phyloP scores from a whole-genome alignment of 2,113 vertebrate species.

The Nerophis lumbriciformis region DNA sequence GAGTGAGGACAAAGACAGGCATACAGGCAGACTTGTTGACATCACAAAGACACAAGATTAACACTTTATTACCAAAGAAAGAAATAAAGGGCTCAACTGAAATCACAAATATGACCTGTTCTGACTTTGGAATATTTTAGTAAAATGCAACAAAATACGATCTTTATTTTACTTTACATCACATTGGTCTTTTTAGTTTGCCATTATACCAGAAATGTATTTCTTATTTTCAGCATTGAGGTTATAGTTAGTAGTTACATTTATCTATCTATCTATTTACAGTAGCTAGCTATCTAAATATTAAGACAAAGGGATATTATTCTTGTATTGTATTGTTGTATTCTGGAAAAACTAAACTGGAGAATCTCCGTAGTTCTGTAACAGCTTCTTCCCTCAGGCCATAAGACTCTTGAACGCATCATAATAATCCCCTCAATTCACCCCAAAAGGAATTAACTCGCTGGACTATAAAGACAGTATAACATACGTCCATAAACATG shows the following conservation, averaged over 20 bases:
- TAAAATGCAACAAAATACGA: not conserved
- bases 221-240: too few relatives aligned
- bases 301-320: too few relatives aligned
- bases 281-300: too few relatives aligned
- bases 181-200: not conserved
- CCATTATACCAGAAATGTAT: too few relatives aligned
- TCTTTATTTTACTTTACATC: not conserved
- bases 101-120: not conserved
- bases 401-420: too few relatives aligned
- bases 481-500: too few relatives aligned
- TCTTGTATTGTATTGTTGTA: not conserved
- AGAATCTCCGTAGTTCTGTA: not conserved
- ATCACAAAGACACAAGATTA: conserved; percentile 12
- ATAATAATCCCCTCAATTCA: too few relatives aligned
- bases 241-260: too few relatives aligned
- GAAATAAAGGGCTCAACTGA: conserved; percentile 35
- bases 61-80: conserved; percentile 23
- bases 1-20: not conserved
- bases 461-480: too few relatives aligned
- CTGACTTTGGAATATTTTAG: not conserved
- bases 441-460: too few relatives aligned
- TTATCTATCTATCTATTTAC: too few relatives aligned
- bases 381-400: too few relatives aligned
- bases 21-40: conserved; percentile 7
- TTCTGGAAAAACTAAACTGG: not conserved